phyloP scores from a whole-genome alignment of 2,888 invertebrate genomes.

The Metallyticus violacea region DNA sequence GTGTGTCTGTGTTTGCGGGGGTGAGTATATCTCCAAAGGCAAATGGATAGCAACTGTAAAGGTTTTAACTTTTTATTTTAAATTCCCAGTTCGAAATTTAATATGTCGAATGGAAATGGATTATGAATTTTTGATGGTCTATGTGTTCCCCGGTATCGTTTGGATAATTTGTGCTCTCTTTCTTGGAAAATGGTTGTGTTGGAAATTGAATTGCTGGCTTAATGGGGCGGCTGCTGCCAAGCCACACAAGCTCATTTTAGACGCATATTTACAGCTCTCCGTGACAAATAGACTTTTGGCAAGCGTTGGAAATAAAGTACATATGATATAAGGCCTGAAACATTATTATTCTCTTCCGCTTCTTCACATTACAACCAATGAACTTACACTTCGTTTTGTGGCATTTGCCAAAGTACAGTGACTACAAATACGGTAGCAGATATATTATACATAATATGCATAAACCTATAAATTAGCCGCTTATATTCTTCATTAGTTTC shows the following conservation, averaged over 20 bases:
- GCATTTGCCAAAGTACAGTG: too few relatives aligned
- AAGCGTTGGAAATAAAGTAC: not conserved
- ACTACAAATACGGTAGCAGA: too few relatives aligned
- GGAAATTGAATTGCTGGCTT: not conserved
- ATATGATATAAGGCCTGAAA: not conserved
- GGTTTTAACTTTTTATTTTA: not conserved
- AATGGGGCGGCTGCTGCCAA: not conserved
- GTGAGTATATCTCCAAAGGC: not conserved
- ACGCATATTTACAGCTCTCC: not conserved
- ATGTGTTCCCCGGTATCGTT: not conserved
- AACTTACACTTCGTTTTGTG: too few relatives aligned
- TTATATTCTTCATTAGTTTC: too few relatives aligned
- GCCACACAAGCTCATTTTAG: not conserved
- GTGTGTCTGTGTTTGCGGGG: not conserved
- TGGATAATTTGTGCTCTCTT: not conserved
- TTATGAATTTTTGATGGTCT: not conserved
- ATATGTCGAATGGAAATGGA: not conserved
- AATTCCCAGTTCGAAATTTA: not conserved
- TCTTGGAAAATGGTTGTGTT: not conserved
- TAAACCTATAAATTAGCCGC: too few relatives aligned
- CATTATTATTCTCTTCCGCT: too few relatives aligned
- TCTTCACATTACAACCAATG: too few relatives aligned
- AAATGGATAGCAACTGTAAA: not conserved
- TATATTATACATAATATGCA: too few relatives aligned
- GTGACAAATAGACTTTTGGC: not conserved